A percentile compares a stretch with the other conserved stretches of the same genome.
Conservation (phyloP, 1,140 invertebrate genomes). For the Trachelipus rathkii region DNA sequence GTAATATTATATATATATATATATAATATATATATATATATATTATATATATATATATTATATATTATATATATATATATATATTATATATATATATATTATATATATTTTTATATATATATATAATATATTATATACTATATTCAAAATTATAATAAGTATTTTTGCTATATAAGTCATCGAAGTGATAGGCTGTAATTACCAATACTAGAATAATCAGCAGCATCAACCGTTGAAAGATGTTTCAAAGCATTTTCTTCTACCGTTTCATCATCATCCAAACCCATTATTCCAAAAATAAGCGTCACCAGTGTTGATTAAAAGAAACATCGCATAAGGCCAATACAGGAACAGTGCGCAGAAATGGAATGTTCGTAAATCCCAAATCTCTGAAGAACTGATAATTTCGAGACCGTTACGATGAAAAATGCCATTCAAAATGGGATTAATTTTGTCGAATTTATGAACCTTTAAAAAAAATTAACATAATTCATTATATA, state of each 20-base stretch:
- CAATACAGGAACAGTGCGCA: constrained; percentile 86
- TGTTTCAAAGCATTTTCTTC: constrained; percentile 61
- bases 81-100: no score
- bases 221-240: constrained; percentile 91
- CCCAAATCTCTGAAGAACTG: constrained; percentile 74
- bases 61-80: no score
- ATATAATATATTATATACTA: no score
- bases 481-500: no score
- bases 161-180: no score
- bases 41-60: no score
- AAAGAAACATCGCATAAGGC: constrained; percentile 71
- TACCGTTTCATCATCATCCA: constrained; percentile 33
- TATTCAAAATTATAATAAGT: no score
- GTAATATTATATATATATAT: no score
- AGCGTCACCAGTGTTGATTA: constrained; percentile 56
- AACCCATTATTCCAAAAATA: constrained; percentile 55
- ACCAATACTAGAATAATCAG: constrained; percentile 90
- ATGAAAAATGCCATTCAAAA: constrained; percentile 92
- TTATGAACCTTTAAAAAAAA: constrained; percentile 74
- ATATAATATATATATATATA: no score
- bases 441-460: constrained; percentile 95
- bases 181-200: constrained; percentile 44
- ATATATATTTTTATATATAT: no score
- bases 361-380: constrained; percentile 89
- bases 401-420: constrained; percentile 89